Evolutionary conservation across 2,888 invertebrate species (phyloP).

Genomic region (Cybosia mesomella): DNA sequence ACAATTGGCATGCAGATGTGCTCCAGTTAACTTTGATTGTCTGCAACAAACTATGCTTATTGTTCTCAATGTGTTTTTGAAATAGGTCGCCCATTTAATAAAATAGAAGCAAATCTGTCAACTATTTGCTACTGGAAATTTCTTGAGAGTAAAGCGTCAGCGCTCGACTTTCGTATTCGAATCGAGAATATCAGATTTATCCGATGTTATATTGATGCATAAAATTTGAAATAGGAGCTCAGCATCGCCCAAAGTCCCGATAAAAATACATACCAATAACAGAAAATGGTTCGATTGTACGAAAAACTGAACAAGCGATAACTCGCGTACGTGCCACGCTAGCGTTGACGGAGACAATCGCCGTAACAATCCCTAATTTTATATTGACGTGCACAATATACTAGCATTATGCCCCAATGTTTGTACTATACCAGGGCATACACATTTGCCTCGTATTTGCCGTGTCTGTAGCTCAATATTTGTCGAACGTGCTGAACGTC

Average conservation of each 20-base stretch:
- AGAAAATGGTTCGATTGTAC: constrained; percentile 56
- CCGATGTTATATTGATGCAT: constrained; percentile 29
- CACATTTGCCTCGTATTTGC: constrained; percentile 80
- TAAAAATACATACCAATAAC: constrained; percentile 58
- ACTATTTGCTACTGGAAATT: constrained; percentile 19
- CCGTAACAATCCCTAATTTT: constrained; percentile 76
- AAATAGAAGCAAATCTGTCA: not conserved
- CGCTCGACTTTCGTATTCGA: constrained; percentile 27
- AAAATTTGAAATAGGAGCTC: constrained; percentile 37
- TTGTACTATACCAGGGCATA: constrained; percentile 66
- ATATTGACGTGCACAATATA: constrained; percentile 74
- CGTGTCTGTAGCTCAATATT: constrained; percentile 82
- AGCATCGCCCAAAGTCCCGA: constrained; percentile 39
- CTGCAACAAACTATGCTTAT: constrained; percentile 26
- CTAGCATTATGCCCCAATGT: constrained; percentile 74
- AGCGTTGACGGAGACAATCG: constrained; percentile 71
- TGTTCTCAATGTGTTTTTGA: constrained; percentile 30
- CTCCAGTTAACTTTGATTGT: constrained; percentile 46
- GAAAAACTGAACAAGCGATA: constrained; percentile 68
- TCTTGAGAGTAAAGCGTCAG: constrained; percentile 16
- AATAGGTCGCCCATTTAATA: constrained; percentile 25
- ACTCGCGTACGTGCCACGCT: constrained; percentile 72
- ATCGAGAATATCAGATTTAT: constrained; percentile 24
- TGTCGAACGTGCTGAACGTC: constrained; percentile 83
- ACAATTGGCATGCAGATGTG: constrained; percentile 46